Evolutionary conservation across 2,113 vertebrate genomes (phyloP).

Genomic region (Chelonoidis abingdonii): DNA sequence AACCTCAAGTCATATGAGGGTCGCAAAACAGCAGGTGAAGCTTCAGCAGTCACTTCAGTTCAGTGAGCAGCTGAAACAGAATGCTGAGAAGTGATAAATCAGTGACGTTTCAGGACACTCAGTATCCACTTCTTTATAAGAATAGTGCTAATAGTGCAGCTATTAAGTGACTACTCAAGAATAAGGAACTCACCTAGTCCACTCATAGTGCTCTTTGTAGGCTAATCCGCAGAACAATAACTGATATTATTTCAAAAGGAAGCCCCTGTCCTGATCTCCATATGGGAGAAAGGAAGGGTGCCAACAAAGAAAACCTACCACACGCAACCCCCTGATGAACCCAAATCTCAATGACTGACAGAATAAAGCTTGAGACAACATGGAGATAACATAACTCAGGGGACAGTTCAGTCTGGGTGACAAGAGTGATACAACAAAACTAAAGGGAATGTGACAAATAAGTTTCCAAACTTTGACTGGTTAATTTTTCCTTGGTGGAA

Average conservation of each 20-base stretch:
- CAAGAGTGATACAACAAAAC: not conserved
- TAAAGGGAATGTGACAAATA: not conserved
- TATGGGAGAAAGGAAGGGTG: too few species aligned
- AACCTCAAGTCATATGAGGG: conserved; percentile 16
- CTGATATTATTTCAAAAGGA: not conserved
- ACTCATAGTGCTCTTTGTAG: not conserved
- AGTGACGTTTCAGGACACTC: not conserved
- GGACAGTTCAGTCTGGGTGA: not conserved
- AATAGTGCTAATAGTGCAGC: not conserved
- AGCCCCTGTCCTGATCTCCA: not conserved
- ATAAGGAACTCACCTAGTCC: not conserved
- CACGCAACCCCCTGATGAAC: not conserved
- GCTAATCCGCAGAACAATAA: not conserved
- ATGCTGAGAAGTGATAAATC: conserved; percentile 32
- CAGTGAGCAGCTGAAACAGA: conserved; percentile 18
- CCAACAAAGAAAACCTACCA: not conserved
- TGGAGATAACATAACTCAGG: not conserved
- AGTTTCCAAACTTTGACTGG: not conserved
- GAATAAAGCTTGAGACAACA: not conserved
- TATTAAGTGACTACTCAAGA: too few species aligned
- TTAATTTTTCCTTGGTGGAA: not conserved
- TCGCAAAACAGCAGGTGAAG: not conserved
- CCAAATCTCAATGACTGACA: too few species aligned
- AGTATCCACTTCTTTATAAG: conserved; percentile 23
- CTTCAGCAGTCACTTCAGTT: not conserved